phyloP scores from a whole-genome alignment of 92 coral and sea anemone genomes.

The Phymanthus crucifer region DNA sequence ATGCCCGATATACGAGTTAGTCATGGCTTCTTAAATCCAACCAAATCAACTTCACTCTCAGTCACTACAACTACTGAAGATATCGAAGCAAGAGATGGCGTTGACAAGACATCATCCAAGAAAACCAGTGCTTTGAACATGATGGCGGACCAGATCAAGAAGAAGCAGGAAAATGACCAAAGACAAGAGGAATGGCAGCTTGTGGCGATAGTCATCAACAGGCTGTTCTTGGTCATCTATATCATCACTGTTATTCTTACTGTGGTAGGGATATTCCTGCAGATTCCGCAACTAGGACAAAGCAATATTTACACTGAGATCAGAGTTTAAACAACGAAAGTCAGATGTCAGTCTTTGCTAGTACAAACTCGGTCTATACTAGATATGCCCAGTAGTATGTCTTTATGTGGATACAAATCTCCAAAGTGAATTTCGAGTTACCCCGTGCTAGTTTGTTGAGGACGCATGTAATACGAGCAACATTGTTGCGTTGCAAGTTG shows the following conservation, averaged over 20 bases:
- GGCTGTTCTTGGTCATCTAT: conserved; percentile 71
- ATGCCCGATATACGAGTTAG: no score
- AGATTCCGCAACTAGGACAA: conserved; percentile 56
- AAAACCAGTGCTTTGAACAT: conserved; percentile 63
- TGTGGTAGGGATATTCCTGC: conserved; percentile 64
- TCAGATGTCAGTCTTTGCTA: no score
- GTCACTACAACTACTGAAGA: not conserved
- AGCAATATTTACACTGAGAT: conserved; percentile 2
- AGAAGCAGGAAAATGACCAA: conserved; percentile 65
- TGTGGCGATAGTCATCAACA: conserved; percentile 78
- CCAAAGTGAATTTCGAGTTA: no score
- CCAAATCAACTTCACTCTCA: not conserved
- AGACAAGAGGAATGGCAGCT: conserved; percentile 92
- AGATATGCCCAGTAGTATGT: no score
- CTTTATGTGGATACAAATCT: no score
- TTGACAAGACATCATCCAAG: conserved; percentile 21
- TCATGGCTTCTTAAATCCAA: no score
- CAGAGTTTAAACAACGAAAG: not conserved
- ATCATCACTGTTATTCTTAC: conserved; percentile 59
- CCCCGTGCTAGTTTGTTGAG: no score
- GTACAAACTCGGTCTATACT: no score
- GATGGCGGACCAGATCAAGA: conserved; percentile 72
- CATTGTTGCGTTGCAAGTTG: no score
- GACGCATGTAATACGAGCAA: no score
- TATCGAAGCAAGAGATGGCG: not conserved